Evolutionary conservation across 1,140 invertebrate species (phyloP), one percentile per base, ranked within the genome.

Genomic region (Brachionus sp.): DNA sequence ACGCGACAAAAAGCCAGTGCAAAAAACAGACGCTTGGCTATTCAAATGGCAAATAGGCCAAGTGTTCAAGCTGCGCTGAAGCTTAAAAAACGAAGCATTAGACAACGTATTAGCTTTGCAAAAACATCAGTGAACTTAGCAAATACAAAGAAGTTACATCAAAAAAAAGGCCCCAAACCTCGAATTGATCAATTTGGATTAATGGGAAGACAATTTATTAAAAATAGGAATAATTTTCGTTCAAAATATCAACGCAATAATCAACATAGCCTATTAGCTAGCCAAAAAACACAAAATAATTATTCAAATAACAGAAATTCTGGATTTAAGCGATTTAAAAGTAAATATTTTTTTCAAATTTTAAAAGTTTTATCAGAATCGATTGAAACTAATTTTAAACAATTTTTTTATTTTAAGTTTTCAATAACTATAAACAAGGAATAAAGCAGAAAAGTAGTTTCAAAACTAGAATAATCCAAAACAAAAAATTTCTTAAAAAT

Each of bases 41-140:
- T 89, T 83, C 90, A 91, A 84, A 90, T 91, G 90, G 90, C 90
- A 62, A 89, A 90, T 83, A 86, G 90, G 83, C 90, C 90, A 10
- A 86, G 88, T 19, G 88, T 90, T 3, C 87, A 89, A 77, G 87
- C 89, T n/a, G 90, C 89, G 57, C 84, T 90, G 35, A 87, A 86
- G 84, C 50, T 89, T 1, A 90, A 89, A 80, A 87, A 88, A 85
- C 86, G 86, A 84, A 46, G 39, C 7, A 75, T 75, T 46, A 44
- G 25, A 75, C 70, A 75, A 42, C 5, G 35, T 46, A 19, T 75
- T 0, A n/a, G 4, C 12, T 46, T 7, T 75, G 23, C 6, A 16
- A 19, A 16, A 10, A 19, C 9, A 13, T 5, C 9, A 10, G 23
- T n/a, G 5, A 46, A 46, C 10, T 46, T 46, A 35, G 2, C 9